phyloP scores from a whole-genome alignment of 2,113 vertebrate genomes.

The Protobothrops mucrosquamatus region DNA sequence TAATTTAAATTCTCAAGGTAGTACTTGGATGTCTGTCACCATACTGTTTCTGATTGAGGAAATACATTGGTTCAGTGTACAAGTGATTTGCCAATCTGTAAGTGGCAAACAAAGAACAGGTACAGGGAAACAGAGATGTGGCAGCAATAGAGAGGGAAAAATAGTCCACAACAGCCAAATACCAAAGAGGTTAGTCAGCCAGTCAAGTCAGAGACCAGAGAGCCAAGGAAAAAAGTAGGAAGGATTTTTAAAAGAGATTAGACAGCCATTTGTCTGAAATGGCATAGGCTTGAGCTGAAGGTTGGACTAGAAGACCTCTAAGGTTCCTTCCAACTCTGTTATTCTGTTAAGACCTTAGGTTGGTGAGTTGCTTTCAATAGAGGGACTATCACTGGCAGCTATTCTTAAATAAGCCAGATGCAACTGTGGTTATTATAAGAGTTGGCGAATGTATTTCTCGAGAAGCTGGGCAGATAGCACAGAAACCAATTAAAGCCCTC shows the following conservation, averaged over 20 bases:
- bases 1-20: not conserved
- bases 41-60: not conserved
- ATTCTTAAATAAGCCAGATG: not conserved
- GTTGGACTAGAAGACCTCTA: not conserved
- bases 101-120: not conserved
- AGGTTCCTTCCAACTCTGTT: not conserved
- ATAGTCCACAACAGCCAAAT: not conserved
- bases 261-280: not conserved
- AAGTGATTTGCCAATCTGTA: not conserved
- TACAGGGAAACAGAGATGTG: not conserved
- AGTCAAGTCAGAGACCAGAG: not conserved
- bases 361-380: not conserved
- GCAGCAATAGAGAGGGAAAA: not conserved
- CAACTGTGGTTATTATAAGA: not conserved
- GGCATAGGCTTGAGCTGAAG: not conserved
- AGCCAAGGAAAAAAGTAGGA: not conserved
- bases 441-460: not conserved
- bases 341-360: not conserved
- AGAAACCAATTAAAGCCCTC: not conserved
- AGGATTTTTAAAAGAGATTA: not conserved
- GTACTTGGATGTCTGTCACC: not conserved
- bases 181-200: not conserved
- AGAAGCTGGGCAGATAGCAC: not conserved
- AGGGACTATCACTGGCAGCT: not conserved
- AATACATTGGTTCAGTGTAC: not conserved